These are phyloP conservation scores for Gasteruption jaculator DNA, from an alignment of 2,888 invertebrate genomes.

Conservation along the genomic window DNA sequence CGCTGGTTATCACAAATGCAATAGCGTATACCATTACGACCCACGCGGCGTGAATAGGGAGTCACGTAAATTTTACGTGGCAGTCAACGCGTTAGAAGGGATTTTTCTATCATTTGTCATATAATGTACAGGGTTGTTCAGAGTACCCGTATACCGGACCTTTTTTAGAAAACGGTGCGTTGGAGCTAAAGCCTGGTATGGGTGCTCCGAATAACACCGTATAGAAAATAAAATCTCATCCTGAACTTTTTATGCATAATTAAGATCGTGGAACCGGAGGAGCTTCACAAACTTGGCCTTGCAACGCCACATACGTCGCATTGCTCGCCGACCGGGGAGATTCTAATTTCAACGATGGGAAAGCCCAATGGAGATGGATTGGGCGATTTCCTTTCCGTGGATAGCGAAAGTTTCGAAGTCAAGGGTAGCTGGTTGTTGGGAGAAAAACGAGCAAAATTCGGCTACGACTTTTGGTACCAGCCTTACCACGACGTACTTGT, in stretches of 20 bases:
- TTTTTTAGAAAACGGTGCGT: no score
- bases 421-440: constrained; percentile 79
- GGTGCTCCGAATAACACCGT: no score
- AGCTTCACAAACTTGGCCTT: constrained; percentile 71
- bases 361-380: constrained; percentile 78
- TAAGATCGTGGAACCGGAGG: constrained; percentile 77
- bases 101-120: no score
- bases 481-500: constrained; percentile 89
- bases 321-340: constrained; percentile 86
- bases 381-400: constrained; percentile 85
- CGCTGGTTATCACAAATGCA: no score
- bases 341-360: constrained; percentile 95
- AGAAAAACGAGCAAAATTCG: constrained; percentile 64
- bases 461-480: constrained; percentile 98
- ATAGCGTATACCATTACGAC: no score
- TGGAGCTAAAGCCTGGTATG: no score
- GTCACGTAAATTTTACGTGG: no score
- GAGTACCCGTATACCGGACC: no score
- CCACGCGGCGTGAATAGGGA: no score
- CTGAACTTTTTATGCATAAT: background rate
- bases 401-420: constrained; percentile 72
- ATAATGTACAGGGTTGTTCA: no score
- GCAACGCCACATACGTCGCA: constrained; percentile 92
- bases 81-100: no score
- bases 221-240: no score